Evolutionary conservation across 2,888 invertebrate species (phyloP).

Genomic region (Macrosiphum euphorbiae): DNA sequence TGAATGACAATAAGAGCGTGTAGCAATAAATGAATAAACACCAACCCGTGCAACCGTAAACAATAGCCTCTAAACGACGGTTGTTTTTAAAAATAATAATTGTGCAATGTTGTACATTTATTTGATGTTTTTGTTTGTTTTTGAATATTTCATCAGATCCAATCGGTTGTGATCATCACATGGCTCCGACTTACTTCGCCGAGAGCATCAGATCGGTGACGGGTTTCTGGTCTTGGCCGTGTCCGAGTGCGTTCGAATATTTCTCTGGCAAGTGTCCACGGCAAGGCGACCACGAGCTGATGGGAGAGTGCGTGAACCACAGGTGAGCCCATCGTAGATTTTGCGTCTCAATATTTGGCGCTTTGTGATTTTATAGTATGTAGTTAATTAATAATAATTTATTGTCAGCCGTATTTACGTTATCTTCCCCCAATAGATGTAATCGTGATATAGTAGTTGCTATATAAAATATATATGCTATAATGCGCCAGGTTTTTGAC

Average conservation of each 20-base stretch:
- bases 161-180: conserved; percentile 70
- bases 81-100: background rate
- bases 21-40: background rate
- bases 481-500: background rate
- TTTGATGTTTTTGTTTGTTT: background rate
- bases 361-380: background rate
- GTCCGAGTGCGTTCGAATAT: conserved; percentile 69
- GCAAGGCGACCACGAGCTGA: conserved; percentile 59
- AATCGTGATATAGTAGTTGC: background rate
- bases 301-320: conserved; percentile 67
- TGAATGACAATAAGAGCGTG: background rate
- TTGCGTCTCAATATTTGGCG: background rate
- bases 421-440: background rate
- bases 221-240: conserved; percentile 80
- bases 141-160: conserved; percentile 48
- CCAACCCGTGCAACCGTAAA: background rate
- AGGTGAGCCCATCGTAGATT: conserved; percentile 65
- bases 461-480: background rate
- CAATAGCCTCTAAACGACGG: background rate
- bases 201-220: conserved; percentile 76
- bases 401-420: background rate
- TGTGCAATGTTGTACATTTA: background rate
- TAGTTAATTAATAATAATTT: background rate
- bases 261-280: conserved; percentile 66
- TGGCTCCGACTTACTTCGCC: conserved; percentile 76